Evolutionary conservation across 1,140 invertebrate genomes (phyloP), one percentile per base, ranked within the genome.

Genomic region (Drosophila gunungcola): DNA sequence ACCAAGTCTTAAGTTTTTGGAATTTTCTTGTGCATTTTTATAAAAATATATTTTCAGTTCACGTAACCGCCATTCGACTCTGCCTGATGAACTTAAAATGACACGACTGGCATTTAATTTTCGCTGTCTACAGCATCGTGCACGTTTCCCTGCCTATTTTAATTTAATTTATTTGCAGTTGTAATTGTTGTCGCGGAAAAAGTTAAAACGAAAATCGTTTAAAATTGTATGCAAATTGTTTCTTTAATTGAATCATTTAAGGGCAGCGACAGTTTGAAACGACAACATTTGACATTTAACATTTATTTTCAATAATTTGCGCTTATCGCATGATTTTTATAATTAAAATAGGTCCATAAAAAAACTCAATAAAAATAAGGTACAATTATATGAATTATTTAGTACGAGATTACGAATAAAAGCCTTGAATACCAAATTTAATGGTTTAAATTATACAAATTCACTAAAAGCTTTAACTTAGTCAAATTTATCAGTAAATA

Each of bases 191-290:
- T 74, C 56, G 51, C 41, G 21, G 39, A 27, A 70, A 69, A 60
- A 67, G 51, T 42, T 53, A 45, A 54, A 56, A 52, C 56, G 39
- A 39, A 76, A 52, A 52, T 52, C 32, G 49, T 63, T 60, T 42
- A 41, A 68, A 74, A 67, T 67, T 46, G 74, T 41, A 82, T 86
- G 79, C 62, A 86, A 86, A 86, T 86, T 76, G 79, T 86, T 88
- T 89, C 84, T 89, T 86, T 86, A 86, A 86, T 86, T 86, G 72
- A 86, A 86, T 86, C 83, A 89, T 86, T 81, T 89, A 73, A 58
- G 60, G 52, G 45, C 49, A 72, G 46, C 39, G 65, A 62, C 42
- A 27, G 39, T 42, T 43, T 48, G 48, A 42, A 68, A 79, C 69
- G 53, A 73, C 49, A 43, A 36, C 54, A 53, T 48, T 48, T 60